Evolutionary conservation across 1,140 invertebrate genomes (phyloP), one percentile per base, ranked within the genome.

Genomic region (Drosophila pandora): DNA sequence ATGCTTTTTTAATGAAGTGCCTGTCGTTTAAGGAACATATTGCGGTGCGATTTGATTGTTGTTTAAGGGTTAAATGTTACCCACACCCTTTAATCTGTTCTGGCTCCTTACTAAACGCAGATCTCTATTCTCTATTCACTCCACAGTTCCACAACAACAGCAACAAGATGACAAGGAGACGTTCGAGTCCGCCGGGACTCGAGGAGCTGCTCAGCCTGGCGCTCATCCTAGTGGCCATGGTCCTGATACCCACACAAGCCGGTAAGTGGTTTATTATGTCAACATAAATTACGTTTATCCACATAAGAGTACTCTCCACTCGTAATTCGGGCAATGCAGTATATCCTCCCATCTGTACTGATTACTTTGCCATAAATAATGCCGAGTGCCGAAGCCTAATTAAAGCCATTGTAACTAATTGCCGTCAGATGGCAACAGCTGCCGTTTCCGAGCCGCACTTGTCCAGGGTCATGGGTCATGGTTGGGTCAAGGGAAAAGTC

Each of bases 131-230:
- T 41, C 59, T 62, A 45, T 65, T 63, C 64, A 30, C 90, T 90
- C 21, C 21, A 57, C 84, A 91, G 90, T 68, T 56, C 25, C 25
- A 28, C 25, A 28, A 28, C 25, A 28, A 78, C 78, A 76, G 74
- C 78, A 75, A 79, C 85, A 90, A 80, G 59, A 90, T 91, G 90
- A 91, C 90, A 75, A 90, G 90, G 71, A 91, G 90, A 85, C 90
- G 90, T 91, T 91, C 90, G 90, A 91, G 90, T 91, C 90, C 90
- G 54, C 57, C 90, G 83, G 90, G 90, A 90, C 90, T 91, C 90
- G 90, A 91, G 79, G 78, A 89, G 80, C 72, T 90, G 76, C 63
- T 81, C 47, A 67, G 76, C 60, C 50, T 85, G 43, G 58, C 72
- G 52, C 77, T 90, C 65, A 76, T 77, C 68, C 48, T 76, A 41